Percentiles rank a stretch among this genome's conserved stretches.
Conservation (phyloP, 1,140 invertebrate species). For the Neoseiulus cucumeris region DNA sequence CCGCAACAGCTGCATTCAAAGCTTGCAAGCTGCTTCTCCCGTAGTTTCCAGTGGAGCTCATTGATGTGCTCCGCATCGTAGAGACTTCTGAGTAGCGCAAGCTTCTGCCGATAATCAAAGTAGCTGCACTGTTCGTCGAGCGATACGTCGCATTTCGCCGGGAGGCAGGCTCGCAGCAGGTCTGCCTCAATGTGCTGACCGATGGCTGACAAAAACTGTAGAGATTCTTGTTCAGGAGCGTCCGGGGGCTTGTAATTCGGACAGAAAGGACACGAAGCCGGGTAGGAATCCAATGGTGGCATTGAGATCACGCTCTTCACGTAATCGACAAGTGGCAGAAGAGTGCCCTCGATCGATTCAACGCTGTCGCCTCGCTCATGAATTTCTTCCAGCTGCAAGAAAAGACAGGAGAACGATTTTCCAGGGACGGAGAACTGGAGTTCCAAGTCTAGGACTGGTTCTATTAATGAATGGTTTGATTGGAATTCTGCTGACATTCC, state of each 20-base stretch:
- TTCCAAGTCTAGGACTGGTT: too few species aligned
- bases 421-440: too few species aligned
- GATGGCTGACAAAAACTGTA: not conserved
- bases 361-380: not conserved
- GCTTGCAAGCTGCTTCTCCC: not conserved
- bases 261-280: constrained; percentile 3
- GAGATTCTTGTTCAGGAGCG: not conserved
- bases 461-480: too few species aligned
- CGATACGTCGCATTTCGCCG: not conserved
- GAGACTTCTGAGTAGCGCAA: not conserved
- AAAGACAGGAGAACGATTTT: not conserved
- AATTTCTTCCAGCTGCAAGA: not conserved
- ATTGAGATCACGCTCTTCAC: not conserved
- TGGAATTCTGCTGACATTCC: too few species aligned
- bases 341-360: not conserved
- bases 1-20: not conserved
- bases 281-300: not conserved
- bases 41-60: not conserved
- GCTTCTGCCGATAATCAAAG: constrained; percentile 3
- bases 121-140: not conserved
- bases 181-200: constrained; percentile 1
- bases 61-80: constrained; percentile 7
- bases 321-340: not conserved
- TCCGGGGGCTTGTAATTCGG: not conserved
- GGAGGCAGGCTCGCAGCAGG: not conserved